Base-by-base conservation (phyloP, 1,140 invertebrate genomes). In the Prorops nasuta region DNA sequence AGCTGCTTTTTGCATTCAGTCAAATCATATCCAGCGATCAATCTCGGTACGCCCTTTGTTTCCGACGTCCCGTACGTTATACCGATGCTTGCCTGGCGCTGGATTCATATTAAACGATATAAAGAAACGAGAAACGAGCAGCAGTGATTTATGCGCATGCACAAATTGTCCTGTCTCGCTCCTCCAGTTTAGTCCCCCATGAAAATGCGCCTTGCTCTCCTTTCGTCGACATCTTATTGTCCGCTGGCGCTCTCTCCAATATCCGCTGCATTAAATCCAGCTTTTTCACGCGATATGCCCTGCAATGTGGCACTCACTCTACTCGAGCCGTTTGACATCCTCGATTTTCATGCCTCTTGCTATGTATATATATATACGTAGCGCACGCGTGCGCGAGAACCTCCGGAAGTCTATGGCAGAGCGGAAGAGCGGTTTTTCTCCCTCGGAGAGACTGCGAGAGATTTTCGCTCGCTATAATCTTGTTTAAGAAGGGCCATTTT, bases 91-190 rank as follows among this genome's bases (percentile, higher is more conserved):
- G 57, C 57, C 49, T 43, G 46, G 56, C 50, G 56, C 43, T 49
- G 55, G 54, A 65, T 70, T 71, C 67, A 66, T 71, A 67, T 71
- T 68, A 74, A 72, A 67, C 62, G 70, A 74, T 72, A 72, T 75
- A 69, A 74, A 75, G 72, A 75, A 75, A 70, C 63, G 64, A 58
- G 56, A n/a, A n/a, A n/a, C n/a, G n/a, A n/a, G n/a, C n/a, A n/a
- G 46, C 37, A 53, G 67, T 77, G 73, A 76, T 77, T 76, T 77
- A 76, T 77, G 70, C 61, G 71, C 69, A n/a, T n/a, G n/a, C n/a
- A 60, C 72, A 75, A 75, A 77, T 77, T 76, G 70, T 76, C 60
- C 67, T 71, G 66, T 74, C 73, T 63, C 54, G 24, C 24, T 10
- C 10, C n/a, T n/a, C n/a, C n/a, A n/a, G n/a, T n/a, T n/a, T n/a